Evolutionary conservation across 2,113 vertebrate species (phyloP).

Genomic region (Vulpes lagopus): DNA sequence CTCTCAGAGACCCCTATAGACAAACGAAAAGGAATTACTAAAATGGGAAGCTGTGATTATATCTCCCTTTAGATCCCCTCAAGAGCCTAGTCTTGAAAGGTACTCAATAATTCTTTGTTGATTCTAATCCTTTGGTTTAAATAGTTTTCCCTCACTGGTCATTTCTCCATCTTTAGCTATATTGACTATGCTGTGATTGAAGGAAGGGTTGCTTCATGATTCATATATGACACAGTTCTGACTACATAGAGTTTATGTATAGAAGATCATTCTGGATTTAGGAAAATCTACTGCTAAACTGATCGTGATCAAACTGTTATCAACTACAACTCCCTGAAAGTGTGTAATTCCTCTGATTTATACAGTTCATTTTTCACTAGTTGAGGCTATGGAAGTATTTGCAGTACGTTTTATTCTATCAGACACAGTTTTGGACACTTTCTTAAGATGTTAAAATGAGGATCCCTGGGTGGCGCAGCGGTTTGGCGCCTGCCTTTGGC

Average conservation of each 20-base stretch:
- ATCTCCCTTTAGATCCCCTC: not conserved
- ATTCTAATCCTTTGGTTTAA: not conserved
- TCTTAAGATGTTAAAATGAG: constrained; percentile 8
- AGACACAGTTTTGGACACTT: not conserved
- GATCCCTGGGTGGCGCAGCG: too few relatives aligned
- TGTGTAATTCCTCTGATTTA: not conserved
- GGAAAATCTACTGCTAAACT: not conserved
- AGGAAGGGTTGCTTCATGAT: not conserved
- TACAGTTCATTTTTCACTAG: not conserved
- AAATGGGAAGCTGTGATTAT: not conserved
- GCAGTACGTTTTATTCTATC: not conserved
- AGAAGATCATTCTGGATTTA: not conserved
- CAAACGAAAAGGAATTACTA: not conserved
- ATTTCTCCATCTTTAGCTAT: not conserved
- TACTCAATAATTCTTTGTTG: not conserved
- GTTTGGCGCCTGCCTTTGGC: too few relatives aligned
- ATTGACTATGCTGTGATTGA: not conserved
- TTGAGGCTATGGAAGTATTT: not conserved
- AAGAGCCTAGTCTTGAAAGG: not conserved
- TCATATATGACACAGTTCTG: not conserved
- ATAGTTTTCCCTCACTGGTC: not conserved
- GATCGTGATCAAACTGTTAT: not conserved
- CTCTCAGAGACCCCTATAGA: constrained; percentile 17
- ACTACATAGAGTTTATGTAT: not conserved
- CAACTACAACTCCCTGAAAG: not conserved